phyloP scores from a whole-genome alignment of 92 coral and sea anemone genomes.

The Virgularia gustaviana region DNA sequence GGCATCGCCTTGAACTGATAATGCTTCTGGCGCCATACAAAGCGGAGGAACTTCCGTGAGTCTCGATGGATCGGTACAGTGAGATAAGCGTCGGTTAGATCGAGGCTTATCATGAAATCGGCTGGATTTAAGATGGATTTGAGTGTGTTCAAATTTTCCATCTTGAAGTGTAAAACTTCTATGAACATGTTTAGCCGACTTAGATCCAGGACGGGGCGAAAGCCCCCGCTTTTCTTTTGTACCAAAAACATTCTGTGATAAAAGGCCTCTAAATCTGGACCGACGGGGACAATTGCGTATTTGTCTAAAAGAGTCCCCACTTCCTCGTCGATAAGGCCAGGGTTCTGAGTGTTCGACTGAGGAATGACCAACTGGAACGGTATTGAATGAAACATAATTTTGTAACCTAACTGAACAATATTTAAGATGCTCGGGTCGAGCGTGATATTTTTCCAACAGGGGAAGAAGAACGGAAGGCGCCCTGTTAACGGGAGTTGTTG shows the following conservation, averaged over 20 bases:
- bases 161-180: slow-evolving; percentile 41
- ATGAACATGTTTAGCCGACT: slow-evolving; percentile 27
- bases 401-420: background rate
- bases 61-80: slow-evolving; percentile 13
- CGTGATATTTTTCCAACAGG: too few species aligned
- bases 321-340: too few species aligned
- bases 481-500: background rate
- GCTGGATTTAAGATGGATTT: slow-evolving; percentile 18
- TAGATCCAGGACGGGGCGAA: slow-evolving; percentile 31
- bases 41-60: slow-evolving; percentile 29
- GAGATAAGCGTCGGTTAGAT: slow-evolving; percentile 35
- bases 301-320: background rate
- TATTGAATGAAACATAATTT: background rate
- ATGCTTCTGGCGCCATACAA: slow-evolving; percentile 8
- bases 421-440: background rate
- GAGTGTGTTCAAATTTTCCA: slow-evolving; percentile 41
- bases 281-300: too few species aligned
- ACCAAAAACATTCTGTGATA: too few species aligned
- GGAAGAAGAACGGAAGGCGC: background rate
- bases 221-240: slow-evolving; percentile 30
- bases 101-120: slow-evolving; percentile 41
- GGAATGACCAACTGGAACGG: background rate
- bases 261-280: too few species aligned
- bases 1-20: slow-evolving; percentile 39
- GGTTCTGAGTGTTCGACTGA: background rate